Evolutionary conservation across 2,113 vertebrate genomes (phyloP).

Genomic region (Monopterus albus): DNA sequence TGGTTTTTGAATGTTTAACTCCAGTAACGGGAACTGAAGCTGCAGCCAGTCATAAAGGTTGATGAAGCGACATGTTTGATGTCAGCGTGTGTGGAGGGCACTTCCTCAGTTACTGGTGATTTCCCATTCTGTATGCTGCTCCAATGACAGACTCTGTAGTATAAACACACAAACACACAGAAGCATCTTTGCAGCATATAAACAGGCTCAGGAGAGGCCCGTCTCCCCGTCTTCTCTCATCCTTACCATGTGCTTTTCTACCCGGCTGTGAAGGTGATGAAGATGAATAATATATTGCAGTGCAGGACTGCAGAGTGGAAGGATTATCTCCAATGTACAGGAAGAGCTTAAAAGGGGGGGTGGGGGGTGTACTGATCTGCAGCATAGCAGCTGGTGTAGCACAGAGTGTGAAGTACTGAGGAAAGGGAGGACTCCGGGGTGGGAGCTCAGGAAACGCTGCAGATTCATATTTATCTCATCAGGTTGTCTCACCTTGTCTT

Average conservation of each 20-base stretch:
- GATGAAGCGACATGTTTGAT: constrained; percentile 17
- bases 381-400: constrained; percentile 37
- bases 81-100: constrained; percentile 23
- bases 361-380: constrained; percentile 43
- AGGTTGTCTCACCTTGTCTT: constrained; percentile 26
- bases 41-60: constrained; percentile 25
- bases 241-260: constrained; percentile 28
- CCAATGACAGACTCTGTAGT: constrained; percentile 28
- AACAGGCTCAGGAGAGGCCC: constrained; percentile 39
- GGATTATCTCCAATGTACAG: constrained; percentile 62
- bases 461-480: constrained; percentile 30
- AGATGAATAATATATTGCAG: constrained; percentile 70
- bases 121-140: constrained; percentile 45
- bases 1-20: constrained; percentile 5
- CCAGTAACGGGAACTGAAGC: background rate
- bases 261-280: constrained; percentile 59
- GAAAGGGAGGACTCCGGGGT: constrained; percentile 26
- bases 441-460: constrained; percentile 15
- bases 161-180: constrained; percentile 1
- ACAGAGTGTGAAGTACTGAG: constrained; percentile 22
- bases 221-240: constrained; percentile 46
- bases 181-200: constrained; percentile 44
- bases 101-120: constrained; percentile 25
- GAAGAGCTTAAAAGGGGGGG: constrained; percentile 48
- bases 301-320: constrained; percentile 59